Evolutionary conservation across 1,140 invertebrate species (phyloP).

Genomic region (Zaprionus vittiger): DNA sequence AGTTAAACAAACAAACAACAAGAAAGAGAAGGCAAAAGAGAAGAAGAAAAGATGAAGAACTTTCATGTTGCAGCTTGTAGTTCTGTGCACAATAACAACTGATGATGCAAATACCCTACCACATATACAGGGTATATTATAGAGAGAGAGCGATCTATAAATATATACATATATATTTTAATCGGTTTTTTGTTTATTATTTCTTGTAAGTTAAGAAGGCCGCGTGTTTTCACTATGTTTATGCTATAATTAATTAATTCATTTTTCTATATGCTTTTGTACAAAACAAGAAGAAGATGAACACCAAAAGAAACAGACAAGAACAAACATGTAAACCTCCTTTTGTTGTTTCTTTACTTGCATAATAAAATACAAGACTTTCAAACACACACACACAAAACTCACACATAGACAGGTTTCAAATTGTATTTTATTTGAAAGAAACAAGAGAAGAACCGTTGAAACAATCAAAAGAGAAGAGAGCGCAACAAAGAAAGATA

Average conservation of each 20-base stretch:
- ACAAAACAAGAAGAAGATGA: background rate
- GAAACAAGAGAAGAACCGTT: background rate
- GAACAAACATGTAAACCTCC: background rate
- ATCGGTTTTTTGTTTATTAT: constrained; percentile 14
- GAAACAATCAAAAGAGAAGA: constrained; percentile 49
- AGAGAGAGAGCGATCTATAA: constrained; percentile 7
- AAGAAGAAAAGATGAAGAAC: constrained; percentile 21
- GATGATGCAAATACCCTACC: constrained; percentile 12
- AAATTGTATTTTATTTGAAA: constrained; percentile 54
- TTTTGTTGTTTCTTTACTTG: constrained; percentile 7
- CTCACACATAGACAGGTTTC: constrained; percentile 69
- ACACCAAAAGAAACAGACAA: background rate
- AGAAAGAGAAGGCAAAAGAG: constrained; percentile 15
- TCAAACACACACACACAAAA: constrained; percentile 4
- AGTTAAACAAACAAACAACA: constrained; percentile 36
- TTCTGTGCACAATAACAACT: constrained; percentile 12
- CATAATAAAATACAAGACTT: background rate
- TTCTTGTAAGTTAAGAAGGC: constrained; percentile 23
- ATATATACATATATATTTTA: constrained; percentile 18
- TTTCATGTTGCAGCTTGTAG: constrained; percentile 27
- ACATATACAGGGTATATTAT: background rate
- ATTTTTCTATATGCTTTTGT: constrained; percentile 3
- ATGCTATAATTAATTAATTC: constrained; percentile 4
- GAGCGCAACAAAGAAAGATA: constrained; percentile 39
- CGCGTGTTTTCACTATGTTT: constrained; percentile 23